These are phyloP conservation scores for Xanthia togata DNA, from an alignment of 2,888 invertebrate genomes.

Conservation along the genomic window DNA sequence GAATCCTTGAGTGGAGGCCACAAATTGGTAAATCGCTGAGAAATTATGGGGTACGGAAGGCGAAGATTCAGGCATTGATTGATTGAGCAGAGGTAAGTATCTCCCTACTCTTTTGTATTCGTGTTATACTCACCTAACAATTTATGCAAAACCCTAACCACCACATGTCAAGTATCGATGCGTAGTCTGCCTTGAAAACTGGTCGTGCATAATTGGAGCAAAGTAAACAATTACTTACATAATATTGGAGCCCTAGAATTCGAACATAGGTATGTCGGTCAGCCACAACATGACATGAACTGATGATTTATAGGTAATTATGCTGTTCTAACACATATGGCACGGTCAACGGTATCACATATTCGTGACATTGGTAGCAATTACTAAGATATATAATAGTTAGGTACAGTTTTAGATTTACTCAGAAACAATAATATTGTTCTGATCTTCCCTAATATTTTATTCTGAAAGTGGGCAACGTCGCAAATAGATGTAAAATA, in stretches of 20 bases:
- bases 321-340: conserved; percentile 20
- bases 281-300: conserved; percentile 27
- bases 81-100: not conserved
- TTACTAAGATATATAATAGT: not conserved
- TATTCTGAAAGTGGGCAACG: no score
- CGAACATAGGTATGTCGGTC: conserved; percentile 36
- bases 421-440: not conserved
- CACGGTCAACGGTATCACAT: conserved; percentile 36
- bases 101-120: no score
- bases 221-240: conserved; percentile 47
- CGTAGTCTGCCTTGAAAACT: conserved; percentile 38
- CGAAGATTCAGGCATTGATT: no score
- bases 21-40: not conserved
- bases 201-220: conserved; percentile 23
- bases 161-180: conserved; percentile 10
- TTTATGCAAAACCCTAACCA: not conserved
- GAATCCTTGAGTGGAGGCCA: not conserved
- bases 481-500: no score
- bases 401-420: not conserved
- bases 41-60: not conserved
- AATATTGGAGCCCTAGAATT: conserved; percentile 39
- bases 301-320: conserved; percentile 28
- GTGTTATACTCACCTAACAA: not conserved
- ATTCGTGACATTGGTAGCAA: conserved; percentile 29
- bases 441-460: not conserved